Evolutionary conservation across 2,888 invertebrate genomes (phyloP).

Genomic region (Brachyptera risi): DNA sequence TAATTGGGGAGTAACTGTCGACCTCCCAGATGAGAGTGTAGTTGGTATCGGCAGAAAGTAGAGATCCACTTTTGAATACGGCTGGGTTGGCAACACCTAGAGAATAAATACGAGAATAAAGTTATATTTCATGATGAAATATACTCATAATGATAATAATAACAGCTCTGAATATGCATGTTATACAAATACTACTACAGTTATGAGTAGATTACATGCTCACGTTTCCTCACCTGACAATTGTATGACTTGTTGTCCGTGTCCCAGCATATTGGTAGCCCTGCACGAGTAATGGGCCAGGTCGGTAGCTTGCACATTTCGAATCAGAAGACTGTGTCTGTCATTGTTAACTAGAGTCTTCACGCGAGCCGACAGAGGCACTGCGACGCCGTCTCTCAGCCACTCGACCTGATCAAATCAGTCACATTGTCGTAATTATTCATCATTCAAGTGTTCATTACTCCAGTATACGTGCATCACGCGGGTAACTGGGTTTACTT

Average conservation of each 20-base stretch:
- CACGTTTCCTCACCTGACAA: slow-evolving; percentile 57
- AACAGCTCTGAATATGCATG: too few species aligned
- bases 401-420: slow-evolving; percentile 44
- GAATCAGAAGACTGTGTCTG: slow-evolving; percentile 62
- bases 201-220: too few species aligned
- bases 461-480: too few species aligned
- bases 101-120: slow-evolving; percentile 20
- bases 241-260: slow-evolving; percentile 64
- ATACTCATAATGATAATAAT: too few species aligned
- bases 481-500: too few species aligned
- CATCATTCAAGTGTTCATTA: too few species aligned
- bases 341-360: slow-evolving; percentile 44
- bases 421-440: too few species aligned
- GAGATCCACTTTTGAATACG: slow-evolving; percentile 58
- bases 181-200: too few species aligned
- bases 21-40: slow-evolving; percentile 80
- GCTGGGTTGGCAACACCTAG: slow-evolving; percentile 65
- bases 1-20: slow-evolving; percentile 74
- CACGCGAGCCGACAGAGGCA: slow-evolving; percentile 37
- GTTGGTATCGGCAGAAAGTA: slow-evolving; percentile 49
- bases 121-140: too few species aligned
- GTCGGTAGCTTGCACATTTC: slow-evolving; percentile 62
- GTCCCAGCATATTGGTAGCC: slow-evolving; percentile 70
- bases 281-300: slow-evolving; percentile 75
- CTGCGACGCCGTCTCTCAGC: slow-evolving; percentile 60